phyloP scores from a whole-genome alignment of 2,888 invertebrate species.

The Sesia bembeciformis region DNA sequence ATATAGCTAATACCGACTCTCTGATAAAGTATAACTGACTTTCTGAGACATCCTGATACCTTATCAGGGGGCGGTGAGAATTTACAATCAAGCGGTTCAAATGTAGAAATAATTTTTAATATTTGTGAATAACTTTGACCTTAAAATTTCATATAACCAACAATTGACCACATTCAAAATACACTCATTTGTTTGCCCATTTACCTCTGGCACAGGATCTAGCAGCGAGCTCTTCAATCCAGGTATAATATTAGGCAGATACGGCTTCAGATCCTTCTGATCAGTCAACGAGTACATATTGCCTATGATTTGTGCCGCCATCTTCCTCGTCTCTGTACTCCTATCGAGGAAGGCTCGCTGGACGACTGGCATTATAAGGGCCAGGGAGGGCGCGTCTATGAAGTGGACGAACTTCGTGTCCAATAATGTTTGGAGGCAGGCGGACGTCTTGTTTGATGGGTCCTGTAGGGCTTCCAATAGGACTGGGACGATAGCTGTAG shows the following conservation, averaged over 20 bases:
- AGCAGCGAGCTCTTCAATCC: constrained; percentile 95
- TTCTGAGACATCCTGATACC: too few species aligned
- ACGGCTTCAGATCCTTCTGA: constrained; percentile 97
- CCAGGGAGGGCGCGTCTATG: constrained; percentile 98
- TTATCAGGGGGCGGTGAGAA: too few species aligned
- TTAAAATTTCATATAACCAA: too few species aligned
- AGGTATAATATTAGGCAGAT: constrained; percentile 96
- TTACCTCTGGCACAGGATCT: constrained; percentile 97
- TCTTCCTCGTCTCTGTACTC: constrained; percentile 97
- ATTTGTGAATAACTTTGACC: too few species aligned
- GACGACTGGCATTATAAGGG: constrained; percentile 99
- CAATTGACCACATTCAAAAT: too few species aligned
- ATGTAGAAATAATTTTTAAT: too few species aligned
- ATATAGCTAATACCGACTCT: too few species aligned
- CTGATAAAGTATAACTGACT: too few species aligned
- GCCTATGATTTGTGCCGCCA: constrained; percentile 99
- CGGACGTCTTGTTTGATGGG: constrained; percentile 95
- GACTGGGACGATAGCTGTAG: constrained; percentile 86
- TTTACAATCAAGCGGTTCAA: too few species aligned
- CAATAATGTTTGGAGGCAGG: constrained; percentile 93
- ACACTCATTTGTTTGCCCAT: not conserved
- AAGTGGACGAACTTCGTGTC: constrained; percentile 99
- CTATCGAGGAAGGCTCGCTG: constrained; percentile 98
- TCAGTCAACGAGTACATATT: constrained; percentile 99
- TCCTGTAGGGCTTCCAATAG: constrained; percentile 94